Base-by-base conservation (phyloP, 2,888 invertebrate genomes). In the Platypus cylindrus region DNA sequence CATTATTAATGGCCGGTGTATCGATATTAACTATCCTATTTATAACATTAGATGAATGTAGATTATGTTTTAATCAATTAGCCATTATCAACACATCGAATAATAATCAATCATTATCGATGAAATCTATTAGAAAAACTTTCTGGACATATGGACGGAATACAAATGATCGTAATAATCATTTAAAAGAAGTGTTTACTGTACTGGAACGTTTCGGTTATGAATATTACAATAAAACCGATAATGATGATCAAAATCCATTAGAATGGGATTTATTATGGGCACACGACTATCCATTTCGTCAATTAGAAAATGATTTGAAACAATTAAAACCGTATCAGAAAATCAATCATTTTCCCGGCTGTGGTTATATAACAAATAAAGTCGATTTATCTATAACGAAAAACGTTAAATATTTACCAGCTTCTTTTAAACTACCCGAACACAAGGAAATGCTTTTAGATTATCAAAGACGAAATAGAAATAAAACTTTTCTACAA, bases 281-380 rank as follows among this genome's bases (percentile, higher is more conserved):
- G 95, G 78, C 91, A 0, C 90, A 94, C 58, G 87, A 90, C 50
- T 94, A 87, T 57, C 94, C 94, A 0, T 94, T 91, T 52, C 59
- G 68, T 34, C 59, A 56, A 0, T 55, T 83, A 7, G 66, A 67
- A 33, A 45, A 60, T 3, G 52, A 60, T 27, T 51, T 84, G 18
- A 68, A 65, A 37, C 67, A 67, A 40, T 59, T 91, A 7, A 70
- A 74, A 46, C 62, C 73, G 0, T 66, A 82, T 55, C 90, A 93
- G 56, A 76, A 68, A 58, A 78, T 95, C 0, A 97, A 97, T 56
- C 93, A 95, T 56, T 82, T 91, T 49, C 95, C 95, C 0, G 95
- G 94, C 0, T 85, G 84, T 23, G 94, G 94, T 0, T 91, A 73
- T 54, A 76, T 95, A 32, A 91, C 93, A 0, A 90, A 86, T 54